Base-by-base conservation (phyloP, 2,113 vertebrate species). In the Ginglymostoma cirratum region DNA sequence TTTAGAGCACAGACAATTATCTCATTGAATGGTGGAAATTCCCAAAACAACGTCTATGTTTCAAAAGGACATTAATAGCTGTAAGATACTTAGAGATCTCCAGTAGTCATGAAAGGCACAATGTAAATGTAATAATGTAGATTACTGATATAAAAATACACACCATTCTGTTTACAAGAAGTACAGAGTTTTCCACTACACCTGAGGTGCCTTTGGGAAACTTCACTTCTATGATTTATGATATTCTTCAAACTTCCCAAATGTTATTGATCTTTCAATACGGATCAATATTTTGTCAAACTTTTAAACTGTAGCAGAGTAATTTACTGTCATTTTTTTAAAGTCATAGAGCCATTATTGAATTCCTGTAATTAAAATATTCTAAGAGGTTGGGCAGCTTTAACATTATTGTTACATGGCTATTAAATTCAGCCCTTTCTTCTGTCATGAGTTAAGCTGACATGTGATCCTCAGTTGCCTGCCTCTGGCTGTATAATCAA, bases 401-500 rank as follows among this genome's bases (percentile, higher is more conserved):
- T 70, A 94, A 42, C 38, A 94, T 94, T 94, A 94, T 21, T 69
- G 30, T 94, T 45, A 27, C 93, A 94, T 67, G 67, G 10, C 55
- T 94, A 70, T 94, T 94, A 45, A 94, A 70, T 67, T 67, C 93
- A 90, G 10, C 55, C 86, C 42, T 83, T 83, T 83, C 80, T 83
- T 83, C 80, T 83, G 80, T 83, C 80, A 90, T n/a, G n/a, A 94
- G 38, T 94, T 94, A 94, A 94, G 55, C 90, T 42, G 55, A 94
- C 90, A 52, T 94, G 93, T 38, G 61, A 45, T 67, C 67, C 38
- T 8, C 5, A 24, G 93, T 45, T 69, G 66, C 38, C 42, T 38
- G 65, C 17, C 42, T 38, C 93, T 42, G 19, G 38, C 65, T 94
- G 42, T 45, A 42, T 67, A 38, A 45, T 70, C 23, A 45, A 94